A percentile compares a stretch with the other conserved stretches of the same genome.
These are phyloP conservation scores for Notechis scutatus DNA, from an alignment of 2,113 vertebrate species.

Conservation along the genomic window DNA sequence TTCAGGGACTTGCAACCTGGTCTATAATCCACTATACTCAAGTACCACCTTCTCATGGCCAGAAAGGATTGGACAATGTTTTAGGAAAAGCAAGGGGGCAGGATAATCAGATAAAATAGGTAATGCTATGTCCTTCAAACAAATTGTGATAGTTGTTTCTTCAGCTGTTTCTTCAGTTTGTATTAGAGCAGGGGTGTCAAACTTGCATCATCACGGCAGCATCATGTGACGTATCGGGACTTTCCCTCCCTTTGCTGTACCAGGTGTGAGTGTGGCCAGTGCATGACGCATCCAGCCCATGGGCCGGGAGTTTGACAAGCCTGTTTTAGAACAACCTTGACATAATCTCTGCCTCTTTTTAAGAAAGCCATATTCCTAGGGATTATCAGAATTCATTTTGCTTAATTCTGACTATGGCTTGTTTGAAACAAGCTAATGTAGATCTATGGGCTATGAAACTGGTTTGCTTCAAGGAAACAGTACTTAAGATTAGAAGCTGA, in stretches of 20 bases:
- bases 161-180: background rate
- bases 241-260: too few relatives aligned
- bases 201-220: too few relatives aligned
- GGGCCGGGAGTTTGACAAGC: too few relatives aligned
- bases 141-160: background rate
- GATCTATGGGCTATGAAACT: background rate
- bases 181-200: background rate
- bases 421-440: background rate
- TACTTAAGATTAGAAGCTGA: background rate
- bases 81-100: background rate
- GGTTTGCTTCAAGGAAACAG: background rate
- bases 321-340: background rate
- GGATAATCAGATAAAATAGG: background rate
- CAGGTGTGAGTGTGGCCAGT: too few relatives aligned
- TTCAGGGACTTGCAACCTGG: slow-evolving; percentile 12
- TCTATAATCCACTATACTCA: background rate
- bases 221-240: too few relatives aligned
- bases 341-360: background rate
- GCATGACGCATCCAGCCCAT: too few relatives aligned
- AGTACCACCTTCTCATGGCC: background rate
- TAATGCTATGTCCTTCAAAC: background rate
- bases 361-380: background rate
- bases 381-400: background rate
- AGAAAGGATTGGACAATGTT: background rate
- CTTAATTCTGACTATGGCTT: background rate